Evolutionary conservation across 2,888 invertebrate genomes (phyloP), one percentile per base, ranked within the genome.

Genomic region (Junonia oenone): DNA sequence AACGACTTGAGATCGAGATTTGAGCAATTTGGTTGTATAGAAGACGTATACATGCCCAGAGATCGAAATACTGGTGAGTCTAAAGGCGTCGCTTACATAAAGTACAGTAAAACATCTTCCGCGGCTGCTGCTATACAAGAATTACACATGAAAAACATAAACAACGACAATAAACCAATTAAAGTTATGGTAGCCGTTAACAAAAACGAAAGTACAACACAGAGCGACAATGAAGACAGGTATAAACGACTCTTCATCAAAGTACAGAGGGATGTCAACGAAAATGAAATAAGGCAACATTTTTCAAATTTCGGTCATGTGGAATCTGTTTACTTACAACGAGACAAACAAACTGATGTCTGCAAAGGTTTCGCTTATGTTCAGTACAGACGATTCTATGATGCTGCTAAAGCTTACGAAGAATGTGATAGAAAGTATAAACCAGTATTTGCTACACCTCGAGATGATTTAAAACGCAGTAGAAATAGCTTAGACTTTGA

Each of bases 291-390:
- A 75, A 90, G 84, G 56, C 87, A 92, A 0, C 97, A 96, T 78
- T 99, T 99, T 74, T 83, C 91, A 45, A 95, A 96, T 73, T 99
- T 98, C 92, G 99, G 99, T 0, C 85, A 83, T 51, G 94, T 99
- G 0, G 94, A 93, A 1, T 92, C 93, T 54, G 92, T 98, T 0
- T 92, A 94, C 55, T 84, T 99, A n/a, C 94, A 95, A 29, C 92
- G 95, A 68, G 97, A 97, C 58, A 94, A 93, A 73, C 92, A 92
- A 81, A 96, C 95, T 33, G 96, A 97, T 4, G 93, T 92, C 62
- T 93, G 94, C 56, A 96, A 95, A 83, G 98, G 98, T 2, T 98
- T 95, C 88, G 99, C 96, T 8, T 99, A 96, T 81, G 92, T 99
- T 6, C 94, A 97, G 75, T 99, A 96, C 58, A 77, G 75, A 40